phyloP scores from a whole-genome alignment of 2,888 invertebrate species.

The Scaptomyza parva region DNA sequence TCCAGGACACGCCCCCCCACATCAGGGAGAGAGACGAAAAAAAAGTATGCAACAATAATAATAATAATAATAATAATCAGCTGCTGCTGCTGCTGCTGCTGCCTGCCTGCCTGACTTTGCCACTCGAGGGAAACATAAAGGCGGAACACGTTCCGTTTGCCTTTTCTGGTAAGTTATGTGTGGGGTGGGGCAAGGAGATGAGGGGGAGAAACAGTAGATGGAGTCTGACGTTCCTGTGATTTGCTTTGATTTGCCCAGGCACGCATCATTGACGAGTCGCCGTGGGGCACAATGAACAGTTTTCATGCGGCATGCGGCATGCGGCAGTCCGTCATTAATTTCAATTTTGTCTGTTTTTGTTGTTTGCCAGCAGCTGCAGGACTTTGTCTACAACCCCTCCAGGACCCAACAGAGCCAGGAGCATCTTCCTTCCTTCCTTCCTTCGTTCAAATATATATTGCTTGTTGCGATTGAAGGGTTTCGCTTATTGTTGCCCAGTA shows the following conservation, averaged over 20 bases:
- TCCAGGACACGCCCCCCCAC: slow-evolving; percentile 28
- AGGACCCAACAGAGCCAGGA: not conserved
- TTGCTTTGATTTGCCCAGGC: slow-evolving; percentile 67
- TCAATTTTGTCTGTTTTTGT: slow-evolving; percentile 54
- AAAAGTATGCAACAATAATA: slow-evolving; percentile 43
- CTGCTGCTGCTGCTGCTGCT: slow-evolving; percentile 36
- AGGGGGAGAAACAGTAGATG: not conserved
- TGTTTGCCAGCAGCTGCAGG: slow-evolving; percentile 17
- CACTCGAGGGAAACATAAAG: slow-evolving; percentile 54
- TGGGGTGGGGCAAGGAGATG: too few relatives aligned
- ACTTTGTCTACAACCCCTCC: not conserved
- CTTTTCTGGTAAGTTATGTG: slow-evolving; percentile 12
- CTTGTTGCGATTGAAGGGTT: too few relatives aligned
- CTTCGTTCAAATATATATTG: too few relatives aligned
- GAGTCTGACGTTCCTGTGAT: slow-evolving; percentile 26
- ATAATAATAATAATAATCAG: slow-evolving; percentile 55
- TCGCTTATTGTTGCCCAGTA: too few relatives aligned
- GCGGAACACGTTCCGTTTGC: slow-evolving; percentile 4
- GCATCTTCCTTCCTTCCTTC: not conserved
- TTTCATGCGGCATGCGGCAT: slow-evolving; percentile 30
- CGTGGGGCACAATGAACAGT: slow-evolving; percentile 35
- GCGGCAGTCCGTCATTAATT: slow-evolving; percentile 67
- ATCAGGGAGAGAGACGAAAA: too few relatives aligned
- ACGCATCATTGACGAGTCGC: slow-evolving; percentile 66
- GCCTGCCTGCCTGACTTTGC: slow-evolving; percentile 6